A percentile compares a stretch with the other conserved stretches of the same genome.
These are phyloP conservation scores for Hirtodrosophila cameraria DNA, from an alignment of 2,888 invertebrate genomes.

Conservation along the genomic window DNA sequence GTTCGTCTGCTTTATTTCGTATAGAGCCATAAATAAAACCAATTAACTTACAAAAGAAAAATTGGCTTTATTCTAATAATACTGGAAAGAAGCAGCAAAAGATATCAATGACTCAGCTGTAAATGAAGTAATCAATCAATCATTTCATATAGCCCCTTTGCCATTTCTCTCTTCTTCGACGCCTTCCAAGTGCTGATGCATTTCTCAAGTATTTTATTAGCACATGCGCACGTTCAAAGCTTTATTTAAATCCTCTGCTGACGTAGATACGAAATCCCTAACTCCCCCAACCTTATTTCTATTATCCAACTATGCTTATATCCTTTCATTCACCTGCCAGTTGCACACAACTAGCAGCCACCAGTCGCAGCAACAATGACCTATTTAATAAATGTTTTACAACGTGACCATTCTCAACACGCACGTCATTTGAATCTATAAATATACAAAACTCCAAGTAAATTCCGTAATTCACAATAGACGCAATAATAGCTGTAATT, in stretches of 20 bases:
- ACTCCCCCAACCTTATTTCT: too few species aligned
- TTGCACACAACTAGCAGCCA: too few species aligned
- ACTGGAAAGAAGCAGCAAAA: too few species aligned
- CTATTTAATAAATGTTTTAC: neutral
- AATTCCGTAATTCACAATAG: neutral
- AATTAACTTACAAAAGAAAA: too few species aligned
- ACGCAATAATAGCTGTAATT: neutral
- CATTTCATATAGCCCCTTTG: too few species aligned
- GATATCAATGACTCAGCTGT: constrained; percentile 15
- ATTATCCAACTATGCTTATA: too few species aligned
- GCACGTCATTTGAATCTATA: neutral
- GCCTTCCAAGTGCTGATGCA: constrained; percentile 27
- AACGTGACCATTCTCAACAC: constrained; percentile 2
- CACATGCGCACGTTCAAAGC: constrained; percentile 24
- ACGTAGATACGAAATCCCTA: neutral
- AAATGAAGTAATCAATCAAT: constrained; percentile 10
- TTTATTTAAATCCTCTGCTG: neutral
- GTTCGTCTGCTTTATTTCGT: too few species aligned
- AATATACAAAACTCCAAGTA: neutral
- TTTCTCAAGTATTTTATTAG: constrained; percentile 5
- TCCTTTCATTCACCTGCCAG: neutral
- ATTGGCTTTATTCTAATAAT: too few species aligned
- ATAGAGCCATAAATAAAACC: too few species aligned
- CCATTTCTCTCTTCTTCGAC: too few species aligned
- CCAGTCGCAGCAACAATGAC: neutral